Conservation (phyloP, 2,888 invertebrate genomes). For the Punctoribates punctum region DNA sequence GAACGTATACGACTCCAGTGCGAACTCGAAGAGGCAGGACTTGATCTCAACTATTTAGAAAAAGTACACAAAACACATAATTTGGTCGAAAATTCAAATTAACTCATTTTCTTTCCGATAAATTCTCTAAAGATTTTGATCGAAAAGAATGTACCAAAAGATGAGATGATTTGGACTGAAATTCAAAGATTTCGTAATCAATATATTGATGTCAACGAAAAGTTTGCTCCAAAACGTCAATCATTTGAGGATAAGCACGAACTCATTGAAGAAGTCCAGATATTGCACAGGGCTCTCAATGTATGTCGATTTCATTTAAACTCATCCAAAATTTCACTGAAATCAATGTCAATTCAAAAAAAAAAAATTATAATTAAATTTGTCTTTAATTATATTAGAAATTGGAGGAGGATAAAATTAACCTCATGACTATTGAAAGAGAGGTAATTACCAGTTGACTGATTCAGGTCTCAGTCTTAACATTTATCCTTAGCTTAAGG, state of each 20-base stretch:
- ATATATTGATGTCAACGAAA: conserved; percentile 68
- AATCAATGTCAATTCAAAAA: background rate
- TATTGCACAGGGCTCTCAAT: conserved; percentile 43
- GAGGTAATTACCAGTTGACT: conserved; percentile 51
- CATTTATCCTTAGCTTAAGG: conserved; percentile 45
- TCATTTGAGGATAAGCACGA: conserved; percentile 43
- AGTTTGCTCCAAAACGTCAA: background rate
- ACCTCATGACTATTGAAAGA: conserved; percentile 56
- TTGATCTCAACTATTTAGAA: conserved; percentile 51
- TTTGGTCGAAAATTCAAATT: background rate
- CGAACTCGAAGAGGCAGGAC: conserved; percentile 53
- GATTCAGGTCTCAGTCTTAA: background rate
- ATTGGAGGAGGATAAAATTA: conserved; percentile 50
- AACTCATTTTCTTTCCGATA: background rate
- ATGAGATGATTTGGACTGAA: conserved; percentile 63
- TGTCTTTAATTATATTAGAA: conserved; percentile 46
- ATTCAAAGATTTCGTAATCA: conserved; percentile 72
- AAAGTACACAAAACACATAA: conserved; percentile 49
- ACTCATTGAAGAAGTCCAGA: conserved; percentile 45
- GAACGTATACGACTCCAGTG: conserved; percentile 53
- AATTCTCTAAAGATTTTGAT: conserved; percentile 55
- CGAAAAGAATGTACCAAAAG: conserved; percentile 63
- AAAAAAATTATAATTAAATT: conserved; percentile 29
- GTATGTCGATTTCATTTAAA: conserved; percentile 35
- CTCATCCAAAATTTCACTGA: too few relatives aligned